phyloP scores from a whole-genome alignment of 2,797 vertebrate genomes.

The Ibycter americanus region DNA sequence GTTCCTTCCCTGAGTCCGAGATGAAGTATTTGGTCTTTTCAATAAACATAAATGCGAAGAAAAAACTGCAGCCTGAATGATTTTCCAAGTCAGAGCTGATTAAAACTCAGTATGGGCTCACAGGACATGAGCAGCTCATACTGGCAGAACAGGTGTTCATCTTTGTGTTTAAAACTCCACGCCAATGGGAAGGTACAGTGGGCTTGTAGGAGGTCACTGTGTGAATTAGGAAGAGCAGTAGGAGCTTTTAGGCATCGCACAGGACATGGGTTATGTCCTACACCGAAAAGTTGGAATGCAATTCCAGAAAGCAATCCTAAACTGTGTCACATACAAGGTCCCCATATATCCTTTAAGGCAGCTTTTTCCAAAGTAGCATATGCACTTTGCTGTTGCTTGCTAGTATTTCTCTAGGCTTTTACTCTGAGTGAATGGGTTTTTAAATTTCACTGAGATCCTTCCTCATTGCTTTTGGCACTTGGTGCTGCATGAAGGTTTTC shows the following conservation, averaged over 20 bases:
- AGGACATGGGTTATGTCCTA: background rate
- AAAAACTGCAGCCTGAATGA: background rate
- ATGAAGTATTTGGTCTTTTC: background rate
- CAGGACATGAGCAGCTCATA: background rate
- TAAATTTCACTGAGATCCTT: background rate
- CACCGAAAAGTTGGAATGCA: background rate
- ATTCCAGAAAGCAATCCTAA: background rate
- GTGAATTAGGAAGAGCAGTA: background rate
- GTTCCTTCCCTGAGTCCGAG: background rate
- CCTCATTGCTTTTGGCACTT: background rate
- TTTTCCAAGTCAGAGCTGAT: background rate
- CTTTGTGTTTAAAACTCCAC: conserved; percentile 18
- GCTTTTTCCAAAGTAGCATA: background rate
- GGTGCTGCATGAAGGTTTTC: background rate
- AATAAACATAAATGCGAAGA: background rate
- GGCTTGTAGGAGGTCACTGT: background rate
- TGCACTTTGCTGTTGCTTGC: background rate
- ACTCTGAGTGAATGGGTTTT: background rate
- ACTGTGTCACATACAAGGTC: background rate
- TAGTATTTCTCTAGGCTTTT: background rate
- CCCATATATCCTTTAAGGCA: background rate
- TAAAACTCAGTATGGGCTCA: background rate
- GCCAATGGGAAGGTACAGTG: background rate
- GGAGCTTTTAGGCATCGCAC: background rate
- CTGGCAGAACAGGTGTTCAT: background rate